A percentile compares a stretch with the other conserved stretches of the same genome.
phyloP scores from a whole-genome alignment of 2,888 invertebrate species.

The Agonopterix subpropinquella region DNA sequence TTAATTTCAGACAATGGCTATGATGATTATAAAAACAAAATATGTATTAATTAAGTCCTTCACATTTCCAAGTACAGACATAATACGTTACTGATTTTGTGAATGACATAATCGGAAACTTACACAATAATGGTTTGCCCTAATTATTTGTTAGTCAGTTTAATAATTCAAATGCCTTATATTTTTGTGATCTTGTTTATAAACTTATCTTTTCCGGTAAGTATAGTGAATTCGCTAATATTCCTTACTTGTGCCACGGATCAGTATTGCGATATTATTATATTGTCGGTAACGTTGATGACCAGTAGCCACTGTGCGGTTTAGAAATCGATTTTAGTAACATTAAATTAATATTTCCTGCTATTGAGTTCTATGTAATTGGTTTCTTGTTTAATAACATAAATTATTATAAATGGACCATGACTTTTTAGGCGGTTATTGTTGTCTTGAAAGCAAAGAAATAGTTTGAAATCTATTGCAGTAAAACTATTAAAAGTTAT shows the following conservation, averaged over 20 bases:
- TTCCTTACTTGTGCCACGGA: slow-evolving; percentile 18
- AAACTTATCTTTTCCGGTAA: no score
- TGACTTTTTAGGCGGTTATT: slow-evolving; percentile 1
- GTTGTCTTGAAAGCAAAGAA: neutral
- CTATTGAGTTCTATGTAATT: slow-evolving; percentile 35
- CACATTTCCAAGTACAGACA: no score
- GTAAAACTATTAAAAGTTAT: neutral
- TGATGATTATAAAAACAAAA: no score
- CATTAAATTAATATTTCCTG: slow-evolving; percentile 57
- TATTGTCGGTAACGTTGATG: slow-evolving; percentile 38
- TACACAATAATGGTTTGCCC: no score
- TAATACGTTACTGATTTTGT: no score
- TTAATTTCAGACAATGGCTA: no score
- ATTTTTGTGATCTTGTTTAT: no score
- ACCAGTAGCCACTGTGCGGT: slow-evolving; percentile 49
- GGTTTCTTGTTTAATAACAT: slow-evolving; percentile 33
- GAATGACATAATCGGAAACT: no score
- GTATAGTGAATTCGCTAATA: neutral
- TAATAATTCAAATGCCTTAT: no score
- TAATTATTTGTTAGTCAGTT: no score
- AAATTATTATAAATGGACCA: slow-evolving; percentile 7
- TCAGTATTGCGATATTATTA: slow-evolving; percentile 41
- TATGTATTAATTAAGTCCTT: no score
- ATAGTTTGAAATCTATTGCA: neutral
- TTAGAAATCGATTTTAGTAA: slow-evolving; percentile 51